Percentiles rank a stretch among this genome's conserved stretches.
These are phyloP conservation scores for Brachymystax lenok DNA, from an alignment of 2,797 vertebrate genomes.

Conservation along the genomic window DNA sequence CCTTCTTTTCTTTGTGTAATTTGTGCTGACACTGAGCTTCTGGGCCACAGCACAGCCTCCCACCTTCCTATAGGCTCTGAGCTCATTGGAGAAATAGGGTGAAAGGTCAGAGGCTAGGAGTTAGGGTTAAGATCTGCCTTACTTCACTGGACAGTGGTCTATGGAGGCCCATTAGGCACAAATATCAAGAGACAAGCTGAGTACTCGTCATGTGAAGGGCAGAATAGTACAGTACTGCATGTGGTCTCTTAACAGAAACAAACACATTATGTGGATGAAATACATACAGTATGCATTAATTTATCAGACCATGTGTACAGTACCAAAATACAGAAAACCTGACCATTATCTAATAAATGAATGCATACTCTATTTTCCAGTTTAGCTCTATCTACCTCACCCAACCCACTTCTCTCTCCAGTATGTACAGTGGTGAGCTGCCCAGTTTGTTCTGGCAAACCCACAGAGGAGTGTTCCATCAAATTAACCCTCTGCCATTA, in stretches of 20 bases:
- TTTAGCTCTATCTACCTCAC: not conserved
- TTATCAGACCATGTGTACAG: too few relatives aligned
- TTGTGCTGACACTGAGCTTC: conserved; percentile 34
- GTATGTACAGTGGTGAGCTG: not conserved
- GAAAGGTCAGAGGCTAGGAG: conserved; percentile 42
- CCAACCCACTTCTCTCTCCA: not conserved
- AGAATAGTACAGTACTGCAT: not conserved
- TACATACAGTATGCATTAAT: too few relatives aligned
- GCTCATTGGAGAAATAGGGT: conserved; percentile 42
- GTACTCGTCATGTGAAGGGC: not conserved
- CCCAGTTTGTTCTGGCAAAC: not conserved
- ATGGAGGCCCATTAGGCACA: conserved; percentile 25
- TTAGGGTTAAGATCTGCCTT: conserved; percentile 54
- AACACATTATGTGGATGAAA: not conserved
- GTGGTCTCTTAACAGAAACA: not conserved
- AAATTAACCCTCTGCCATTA: conserved; percentile 29
- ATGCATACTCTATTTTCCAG: too few relatives aligned
- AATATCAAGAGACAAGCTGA: not conserved
- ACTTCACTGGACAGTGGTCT: conserved; percentile 53
- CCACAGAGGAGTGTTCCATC: conserved; percentile 26
- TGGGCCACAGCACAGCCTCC: conserved; percentile 43
- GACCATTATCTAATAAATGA: not conserved
- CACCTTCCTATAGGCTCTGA: conserved; percentile 35
- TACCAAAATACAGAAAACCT: too few relatives aligned
- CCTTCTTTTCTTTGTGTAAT: not conserved